A percentile compares a stretch with the other conserved stretches of the same genome.
phyloP scores from a whole-genome alignment of 2,888 invertebrate genomes.

The Nematopogon swammerdamellus region DNA sequence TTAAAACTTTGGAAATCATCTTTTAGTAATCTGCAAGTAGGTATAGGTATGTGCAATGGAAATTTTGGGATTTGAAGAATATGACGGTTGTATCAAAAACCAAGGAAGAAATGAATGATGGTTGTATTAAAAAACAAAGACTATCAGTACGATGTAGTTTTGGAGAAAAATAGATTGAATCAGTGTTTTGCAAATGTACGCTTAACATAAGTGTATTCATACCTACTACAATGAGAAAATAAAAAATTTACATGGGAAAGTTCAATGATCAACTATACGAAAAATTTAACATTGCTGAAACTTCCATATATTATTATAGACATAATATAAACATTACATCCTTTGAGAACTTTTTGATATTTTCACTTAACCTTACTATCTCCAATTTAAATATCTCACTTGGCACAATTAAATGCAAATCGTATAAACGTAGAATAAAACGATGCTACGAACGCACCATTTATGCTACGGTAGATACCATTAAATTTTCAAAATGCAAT shows the following conservation, averaged over 20 bases:
- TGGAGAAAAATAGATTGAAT: no score
- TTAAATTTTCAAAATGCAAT: neutral
- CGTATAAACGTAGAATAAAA: slow-evolving; percentile 40
- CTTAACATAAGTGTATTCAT: no score
- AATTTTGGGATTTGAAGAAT: no score
- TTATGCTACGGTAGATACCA: slow-evolving; percentile 24
- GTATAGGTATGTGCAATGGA: no score
- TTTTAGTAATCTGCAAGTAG: no score
- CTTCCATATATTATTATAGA: slow-evolving; percentile 51
- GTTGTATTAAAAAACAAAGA: no score
- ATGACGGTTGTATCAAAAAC: no score
- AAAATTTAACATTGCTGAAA: slow-evolving; percentile 34
- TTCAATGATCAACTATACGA: slow-evolving; percentile 1
- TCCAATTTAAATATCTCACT: slow-evolving; percentile 50
- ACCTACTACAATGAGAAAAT: neutral
- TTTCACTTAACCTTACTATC: slow-evolving; percentile 52
- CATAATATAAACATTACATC: slow-evolving; percentile 37
- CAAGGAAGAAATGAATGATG: no score
- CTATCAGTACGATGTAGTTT: no score
- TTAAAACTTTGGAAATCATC: no score
- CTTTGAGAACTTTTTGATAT: slow-evolving; percentile 34
- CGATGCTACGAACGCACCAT: slow-evolving; percentile 29
- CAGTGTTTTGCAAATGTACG: no score
- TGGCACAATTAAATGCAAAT: slow-evolving; percentile 49
- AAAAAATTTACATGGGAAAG: slow-evolving; percentile 1